Percentiles rank a stretch among this genome's conserved stretches.
These are phyloP conservation scores for Azorinus chamasolen DNA, from an alignment of 2,888 invertebrate species.

Conservation along the genomic window DNA sequence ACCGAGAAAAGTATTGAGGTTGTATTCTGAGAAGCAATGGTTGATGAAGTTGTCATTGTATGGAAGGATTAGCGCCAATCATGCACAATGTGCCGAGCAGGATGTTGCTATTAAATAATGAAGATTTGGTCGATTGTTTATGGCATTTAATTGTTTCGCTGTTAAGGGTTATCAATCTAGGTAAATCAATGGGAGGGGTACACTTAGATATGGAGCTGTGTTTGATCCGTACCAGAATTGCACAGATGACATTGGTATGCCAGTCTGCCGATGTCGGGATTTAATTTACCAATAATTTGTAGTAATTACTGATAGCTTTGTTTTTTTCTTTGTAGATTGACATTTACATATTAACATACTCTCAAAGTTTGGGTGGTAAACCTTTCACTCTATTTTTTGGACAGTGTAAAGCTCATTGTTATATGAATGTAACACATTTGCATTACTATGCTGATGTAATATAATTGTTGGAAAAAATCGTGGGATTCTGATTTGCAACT, in stretches of 20 bases:
- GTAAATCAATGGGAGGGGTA: constrained; percentile 32
- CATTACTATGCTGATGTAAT: no score
- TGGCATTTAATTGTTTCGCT: constrained; percentile 39
- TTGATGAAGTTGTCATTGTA: constrained; percentile 3
- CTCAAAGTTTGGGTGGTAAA: no score
- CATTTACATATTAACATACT: no score
- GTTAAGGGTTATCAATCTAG: constrained; percentile 40
- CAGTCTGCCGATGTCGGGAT: neutral
- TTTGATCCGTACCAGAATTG: constrained; percentile 38
- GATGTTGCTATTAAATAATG: constrained; percentile 33
- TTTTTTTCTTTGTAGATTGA: neutral
- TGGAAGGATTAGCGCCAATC: constrained; percentile 20
- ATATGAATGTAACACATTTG: no score
- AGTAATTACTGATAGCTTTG: constrained; percentile 2
- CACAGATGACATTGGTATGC: constrained; percentile 23
- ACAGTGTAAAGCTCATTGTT: no score
- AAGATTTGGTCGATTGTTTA: constrained; percentile 37
- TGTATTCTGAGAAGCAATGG: no score
- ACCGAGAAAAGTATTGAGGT: no score
- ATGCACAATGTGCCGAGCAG: constrained; percentile 28
- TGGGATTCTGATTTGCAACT: no score
- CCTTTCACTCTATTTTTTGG: no score
- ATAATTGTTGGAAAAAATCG: no score
- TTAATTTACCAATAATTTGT: constrained; percentile 2
- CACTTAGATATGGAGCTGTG: constrained; percentile 20